phyloP scores from a whole-genome alignment of 1,140 invertebrate species.

The Drosophila varians region DNA sequence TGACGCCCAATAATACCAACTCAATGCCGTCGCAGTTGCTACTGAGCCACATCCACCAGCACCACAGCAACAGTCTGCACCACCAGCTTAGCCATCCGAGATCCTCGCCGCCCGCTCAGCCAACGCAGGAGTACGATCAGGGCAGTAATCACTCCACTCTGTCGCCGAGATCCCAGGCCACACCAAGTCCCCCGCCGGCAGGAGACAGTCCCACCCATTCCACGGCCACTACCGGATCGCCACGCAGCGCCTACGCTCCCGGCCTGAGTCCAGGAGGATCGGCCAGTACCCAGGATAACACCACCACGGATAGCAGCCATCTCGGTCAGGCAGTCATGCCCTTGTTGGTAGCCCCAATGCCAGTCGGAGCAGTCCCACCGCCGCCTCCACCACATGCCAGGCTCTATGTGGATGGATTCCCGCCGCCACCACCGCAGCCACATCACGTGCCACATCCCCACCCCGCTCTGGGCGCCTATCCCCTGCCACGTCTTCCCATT shows the following conservation, averaged over 20 bases:
- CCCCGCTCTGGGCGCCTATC: constrained; percentile 52
- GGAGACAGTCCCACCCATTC: constrained; percentile 65
- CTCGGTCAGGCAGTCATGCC: constrained; percentile 47
- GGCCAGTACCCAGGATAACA: constrained; percentile 7
- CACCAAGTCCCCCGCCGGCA: constrained; percentile 44
- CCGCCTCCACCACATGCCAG: constrained; percentile 43
- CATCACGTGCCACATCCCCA: constrained; percentile 60
- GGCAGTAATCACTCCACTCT: constrained; percentile 69
- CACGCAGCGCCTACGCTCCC: constrained; percentile 53
- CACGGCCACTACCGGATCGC: constrained; percentile 63
- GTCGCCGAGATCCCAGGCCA: constrained; percentile 62
- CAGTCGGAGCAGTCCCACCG: constrained; percentile 44
- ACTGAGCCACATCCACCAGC: constrained; percentile 73
- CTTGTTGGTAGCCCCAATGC: constrained; percentile 65
- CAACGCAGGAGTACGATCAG: constrained; percentile 58
- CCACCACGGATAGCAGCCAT: constrained; percentile 18
- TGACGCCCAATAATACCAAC: constrained; percentile 28
- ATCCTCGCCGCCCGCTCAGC: constrained; percentile 20
- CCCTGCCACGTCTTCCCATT: constrained; percentile 65
- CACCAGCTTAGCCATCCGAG: constrained; percentile 43
- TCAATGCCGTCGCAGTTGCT: constrained; percentile 74
- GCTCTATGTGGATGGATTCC: constrained; percentile 63
- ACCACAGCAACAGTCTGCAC: constrained; percentile 30
- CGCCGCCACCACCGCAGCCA: constrained; percentile 28
- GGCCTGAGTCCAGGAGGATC: constrained; percentile 47